Evolutionary conservation across 2,113 vertebrate genomes (phyloP).

Genomic region (Spermophilus dauricus): DNA sequence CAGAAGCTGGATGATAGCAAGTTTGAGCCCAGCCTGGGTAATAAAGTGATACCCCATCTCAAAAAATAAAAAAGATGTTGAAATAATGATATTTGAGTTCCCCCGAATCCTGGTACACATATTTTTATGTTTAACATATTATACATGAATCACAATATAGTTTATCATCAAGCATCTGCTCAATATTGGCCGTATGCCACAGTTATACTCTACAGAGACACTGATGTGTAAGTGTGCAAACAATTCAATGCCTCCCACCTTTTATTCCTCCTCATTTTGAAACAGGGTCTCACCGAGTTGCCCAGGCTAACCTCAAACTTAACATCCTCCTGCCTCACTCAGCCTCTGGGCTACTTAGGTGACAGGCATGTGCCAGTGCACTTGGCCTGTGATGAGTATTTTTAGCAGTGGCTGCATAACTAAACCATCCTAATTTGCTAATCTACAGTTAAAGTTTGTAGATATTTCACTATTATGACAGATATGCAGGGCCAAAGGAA

Average conservation of each 20-base stretch:
- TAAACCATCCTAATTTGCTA: not conserved
- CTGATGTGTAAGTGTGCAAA: not conserved
- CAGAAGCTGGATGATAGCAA: not conserved
- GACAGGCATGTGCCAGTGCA: no score
- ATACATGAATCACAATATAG: slow-evolving; percentile 39
- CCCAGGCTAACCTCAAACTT: no score
- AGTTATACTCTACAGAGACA: slow-evolving; percentile 35
- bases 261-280: no score
- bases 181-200: not conserved
- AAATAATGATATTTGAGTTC: slow-evolving; percentile 45
- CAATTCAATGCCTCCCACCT: not conserved
- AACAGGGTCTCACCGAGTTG: no score
- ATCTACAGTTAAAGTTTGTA: not conserved
- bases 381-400: slow-evolving; percentile 24
- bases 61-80: slow-evolving; percentile 55
- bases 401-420: not conserved
- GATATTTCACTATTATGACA: no score
- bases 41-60: not conserved
- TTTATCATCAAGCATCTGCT: slow-evolving; percentile 52
- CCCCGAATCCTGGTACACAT: slow-evolving; percentile 32
- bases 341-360: no score
- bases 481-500: no score
- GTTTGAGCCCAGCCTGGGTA: not conserved
- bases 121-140: slow-evolving; percentile 60
- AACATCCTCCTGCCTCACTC: no score